Evolutionary conservation across 2,113 vertebrate genomes (phyloP).

Genomic region (Myiagra hebetior): DNA sequence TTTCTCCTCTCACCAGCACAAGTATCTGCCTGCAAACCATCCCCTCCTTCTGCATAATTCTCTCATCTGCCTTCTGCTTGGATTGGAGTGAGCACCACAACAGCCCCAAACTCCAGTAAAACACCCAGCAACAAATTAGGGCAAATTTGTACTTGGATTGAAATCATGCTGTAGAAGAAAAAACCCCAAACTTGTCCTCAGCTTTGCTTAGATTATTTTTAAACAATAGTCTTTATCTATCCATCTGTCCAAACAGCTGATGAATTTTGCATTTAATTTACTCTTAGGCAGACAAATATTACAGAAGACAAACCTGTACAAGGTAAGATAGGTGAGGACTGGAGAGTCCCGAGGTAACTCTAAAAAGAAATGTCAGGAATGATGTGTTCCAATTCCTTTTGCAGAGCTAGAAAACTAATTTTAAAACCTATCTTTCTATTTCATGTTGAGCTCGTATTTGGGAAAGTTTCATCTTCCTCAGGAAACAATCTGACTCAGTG

Average conservation of each 20-base stretch:
- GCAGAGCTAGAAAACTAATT: neutral
- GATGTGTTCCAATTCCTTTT: neutral
- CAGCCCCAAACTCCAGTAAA: neutral
- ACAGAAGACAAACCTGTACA: neutral
- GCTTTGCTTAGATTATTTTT: neutral
- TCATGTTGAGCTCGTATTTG: neutral
- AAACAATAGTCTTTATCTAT: neutral
- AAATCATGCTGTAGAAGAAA: neutral
- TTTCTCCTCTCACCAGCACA: neutral
- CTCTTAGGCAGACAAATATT: neutral
- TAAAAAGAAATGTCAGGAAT: conserved; percentile 9
- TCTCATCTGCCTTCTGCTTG: neutral
- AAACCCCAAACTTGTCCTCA: neutral
- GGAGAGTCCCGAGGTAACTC: neutral
- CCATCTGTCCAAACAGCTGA: neutral
- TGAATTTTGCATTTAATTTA: neutral
- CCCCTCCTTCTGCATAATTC: neutral
- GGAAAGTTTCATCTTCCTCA: neutral
- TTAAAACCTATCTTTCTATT: neutral
- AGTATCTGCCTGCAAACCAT: neutral
- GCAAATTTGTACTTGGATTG: neutral
- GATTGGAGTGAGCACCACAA: neutral
- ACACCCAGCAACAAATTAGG: neutral
- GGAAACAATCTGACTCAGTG: neutral
- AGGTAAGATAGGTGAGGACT: neutral